These are phyloP conservation scores for Proterorhinus semilunaris DNA, from an alignment of 2,113 vertebrate genomes.

Conservation along the genomic window DNA sequence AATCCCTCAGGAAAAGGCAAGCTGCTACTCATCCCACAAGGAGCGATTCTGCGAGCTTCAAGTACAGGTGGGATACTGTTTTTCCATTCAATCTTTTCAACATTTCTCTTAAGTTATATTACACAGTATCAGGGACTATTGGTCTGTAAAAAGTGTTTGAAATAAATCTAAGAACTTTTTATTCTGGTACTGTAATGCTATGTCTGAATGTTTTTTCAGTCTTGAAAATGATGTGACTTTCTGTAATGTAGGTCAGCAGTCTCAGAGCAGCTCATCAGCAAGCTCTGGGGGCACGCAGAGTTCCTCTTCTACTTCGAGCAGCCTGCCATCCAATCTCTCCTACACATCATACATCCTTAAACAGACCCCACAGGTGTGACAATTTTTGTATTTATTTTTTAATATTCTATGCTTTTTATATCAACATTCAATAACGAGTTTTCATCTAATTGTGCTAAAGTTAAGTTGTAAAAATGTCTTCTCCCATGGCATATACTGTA, in stretches of 20 bases:
- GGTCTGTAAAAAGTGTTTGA: too few relatives aligned
- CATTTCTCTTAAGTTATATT: not conserved
- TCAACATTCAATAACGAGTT: too few relatives aligned
- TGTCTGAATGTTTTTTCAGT: not conserved
- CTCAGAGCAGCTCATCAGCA: slow-evolving; percentile 69
- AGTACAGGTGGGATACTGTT: slow-evolving; percentile 71
- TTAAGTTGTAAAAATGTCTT: too few relatives aligned
- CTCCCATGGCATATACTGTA: too few relatives aligned
- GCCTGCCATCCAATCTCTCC: slow-evolving; percentile 89
- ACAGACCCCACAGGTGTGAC: slow-evolving; percentile 86
- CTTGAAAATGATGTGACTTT: slow-evolving; percentile 33
- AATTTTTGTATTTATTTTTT: slow-evolving; percentile 10
- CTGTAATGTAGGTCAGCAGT: slow-evolving; percentile 84
- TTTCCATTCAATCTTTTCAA: not conserved
- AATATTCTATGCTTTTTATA: not conserved
- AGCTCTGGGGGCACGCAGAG: slow-evolving; percentile 71
- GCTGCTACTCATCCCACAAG: slow-evolving; percentile 95
- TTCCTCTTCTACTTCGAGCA: slow-evolving; percentile 79
- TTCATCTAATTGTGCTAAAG: too few relatives aligned
- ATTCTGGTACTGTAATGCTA: not conserved
- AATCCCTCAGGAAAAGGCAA: slow-evolving; percentile 98
- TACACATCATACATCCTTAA: slow-evolving; percentile 98
- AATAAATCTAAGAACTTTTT: not conserved
- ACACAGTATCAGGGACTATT: not conserved
- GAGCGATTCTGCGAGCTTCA: slow-evolving; percentile 93